These are phyloP conservation scores for Nymphalis urticae DNA, from an alignment of 2,888 invertebrate species.

Conservation along the genomic window DNA sequence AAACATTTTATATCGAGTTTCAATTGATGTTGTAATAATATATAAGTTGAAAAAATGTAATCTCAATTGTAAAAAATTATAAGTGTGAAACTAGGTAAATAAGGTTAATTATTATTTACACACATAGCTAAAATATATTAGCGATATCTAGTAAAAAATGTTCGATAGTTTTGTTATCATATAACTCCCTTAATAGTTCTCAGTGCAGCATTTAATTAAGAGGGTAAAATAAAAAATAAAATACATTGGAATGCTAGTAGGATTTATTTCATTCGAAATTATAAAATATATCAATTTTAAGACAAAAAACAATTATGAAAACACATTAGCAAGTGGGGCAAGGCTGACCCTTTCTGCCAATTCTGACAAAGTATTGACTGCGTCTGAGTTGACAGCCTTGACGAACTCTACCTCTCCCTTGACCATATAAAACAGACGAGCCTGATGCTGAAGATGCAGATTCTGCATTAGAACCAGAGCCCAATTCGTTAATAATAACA, in stretches of 20 bases:
- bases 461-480: slow-evolving; percentile 21
- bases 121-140: no score
- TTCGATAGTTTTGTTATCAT: no score
- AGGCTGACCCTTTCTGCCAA: slow-evolving; percentile 51
- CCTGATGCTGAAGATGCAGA: slow-evolving; percentile 16
- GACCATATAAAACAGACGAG: slow-evolving; percentile 30
- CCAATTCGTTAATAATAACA: slow-evolving; percentile 12
- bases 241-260: slow-evolving; percentile 48
- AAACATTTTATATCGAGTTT: no score
- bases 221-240: slow-evolving; percentile 20
- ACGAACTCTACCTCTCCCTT: slow-evolving; percentile 49
- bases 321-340: slow-evolving; percentile 58
- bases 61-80: no score
- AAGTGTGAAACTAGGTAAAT: no score
- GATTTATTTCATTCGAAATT: slow-evolving; percentile 50
- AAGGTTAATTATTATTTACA: no score
- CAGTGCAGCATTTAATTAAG: not conserved
- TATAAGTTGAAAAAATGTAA: no score
- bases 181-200: no score
- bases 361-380: slow-evolving; percentile 57
- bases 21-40: no score
- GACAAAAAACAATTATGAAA: slow-evolving; percentile 12
- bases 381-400: slow-evolving; percentile 58
- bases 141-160: no score
- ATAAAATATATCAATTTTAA: slow-evolving; percentile 60